Percentiles rank a stretch among this genome's conserved stretches.
These are phyloP conservation scores for Nibea albiflora DNA, from an alignment of 2,113 vertebrate genomes.

Conservation along the genomic window DNA sequence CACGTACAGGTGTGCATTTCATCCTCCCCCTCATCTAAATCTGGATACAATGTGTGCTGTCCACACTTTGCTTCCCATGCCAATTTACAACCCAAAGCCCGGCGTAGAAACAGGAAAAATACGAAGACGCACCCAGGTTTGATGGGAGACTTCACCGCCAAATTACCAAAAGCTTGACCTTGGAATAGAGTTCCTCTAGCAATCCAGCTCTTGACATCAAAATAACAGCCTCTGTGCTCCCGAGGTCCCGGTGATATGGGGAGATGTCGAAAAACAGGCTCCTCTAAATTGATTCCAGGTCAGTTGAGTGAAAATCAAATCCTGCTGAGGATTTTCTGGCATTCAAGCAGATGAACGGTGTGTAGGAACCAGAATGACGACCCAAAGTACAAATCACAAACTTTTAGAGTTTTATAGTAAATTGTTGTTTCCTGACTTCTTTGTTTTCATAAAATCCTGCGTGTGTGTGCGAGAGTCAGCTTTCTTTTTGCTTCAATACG, in stretches of 20 bases:
- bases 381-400: neutral
- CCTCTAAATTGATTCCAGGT: too few species aligned
- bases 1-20: neutral
- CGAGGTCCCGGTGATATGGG: too few species aligned
- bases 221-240: too few species aligned
- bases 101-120: neutral
- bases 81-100: neutral
- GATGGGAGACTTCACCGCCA: neutral
- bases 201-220: neutral
- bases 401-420: neutral
- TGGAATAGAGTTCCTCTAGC: too few species aligned
- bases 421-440: neutral
- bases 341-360: neutral
- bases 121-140: neutral
- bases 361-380: neutral
- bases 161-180: neutral
- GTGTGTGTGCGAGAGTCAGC: neutral
- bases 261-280: too few species aligned
- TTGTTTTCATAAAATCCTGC: neutral
- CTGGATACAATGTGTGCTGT: neutral
- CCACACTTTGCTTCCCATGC: neutral
- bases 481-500: neutral
- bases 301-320: neutral
- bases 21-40: neutral
- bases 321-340: neutral